Base-by-base conservation (phyloP, 2,113 vertebrate species). In the Anser brachyrhynchus region DNA sequence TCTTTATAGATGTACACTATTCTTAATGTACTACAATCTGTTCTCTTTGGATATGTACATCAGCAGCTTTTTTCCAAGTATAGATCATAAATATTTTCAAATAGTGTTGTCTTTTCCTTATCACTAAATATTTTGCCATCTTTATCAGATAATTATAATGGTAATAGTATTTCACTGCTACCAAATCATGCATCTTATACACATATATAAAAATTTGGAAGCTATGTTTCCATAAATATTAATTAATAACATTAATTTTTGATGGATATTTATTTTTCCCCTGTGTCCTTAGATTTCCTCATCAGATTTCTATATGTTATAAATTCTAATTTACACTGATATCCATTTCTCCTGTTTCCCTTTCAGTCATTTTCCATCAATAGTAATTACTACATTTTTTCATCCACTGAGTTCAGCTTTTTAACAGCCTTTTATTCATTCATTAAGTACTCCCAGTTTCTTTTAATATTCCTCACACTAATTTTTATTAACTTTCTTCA, bases 401-500 rank as follows among this genome's bases (percentile, higher is more conserved):
- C 57, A 75, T 44, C 25, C n/a, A 44, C n/a, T 4, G 13, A 89
- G 31, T 67, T 81, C 28, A 78, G 21, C 12, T 74, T 81, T 92
- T 87, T 75, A 77, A 70, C 11, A 64, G 15, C 54, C 35, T 74
- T n/a, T 84, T 55, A 9, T n/a, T 49, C 55, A 13, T 86, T 91
- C 37, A 66, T 86, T 84, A 78, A 91, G 28, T 81, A 71, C 70
- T 92, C 9, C 20, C 25, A 46, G 52, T 91, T 91, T 94, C 41
- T 35, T 82, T 89, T 87, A 77, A 67, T 77, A 87, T 67, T 62
- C 33, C 55, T 92, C 57, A 41, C 19, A 74, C 44, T 81, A 77
- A 86, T 58, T 93, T 80, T 89, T 73, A 84, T 86, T 90, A 90
- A 62, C 37, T 90, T 92, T 88, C 76, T 71, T 90, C 44, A 72